Conservation (phyloP, 2,888 invertebrate genomes). For the Cantharis flavilabris region DNA sequence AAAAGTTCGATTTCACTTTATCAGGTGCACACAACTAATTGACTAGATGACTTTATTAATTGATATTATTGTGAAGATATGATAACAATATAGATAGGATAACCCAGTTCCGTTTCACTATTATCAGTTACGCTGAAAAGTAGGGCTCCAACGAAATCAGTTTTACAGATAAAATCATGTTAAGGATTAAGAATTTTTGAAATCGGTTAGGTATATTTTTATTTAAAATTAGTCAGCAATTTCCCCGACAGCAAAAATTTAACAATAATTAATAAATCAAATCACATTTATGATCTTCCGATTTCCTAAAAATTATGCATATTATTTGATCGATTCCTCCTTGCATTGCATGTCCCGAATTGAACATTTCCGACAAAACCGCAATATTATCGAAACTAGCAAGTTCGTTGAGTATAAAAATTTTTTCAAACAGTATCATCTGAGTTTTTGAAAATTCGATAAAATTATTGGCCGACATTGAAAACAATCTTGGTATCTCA, state of each 20-base stretch:
- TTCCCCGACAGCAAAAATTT: background rate
- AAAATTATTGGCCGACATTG: constrained; percentile 13
- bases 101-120: too few species aligned
- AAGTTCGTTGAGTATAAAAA: constrained; percentile 19
- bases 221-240: too few species aligned
- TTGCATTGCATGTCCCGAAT: constrained; percentile 14
- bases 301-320: background rate
- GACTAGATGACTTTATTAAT: too few species aligned
- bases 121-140: too few species aligned
- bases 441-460: constrained; percentile 10
- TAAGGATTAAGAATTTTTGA: too few species aligned
- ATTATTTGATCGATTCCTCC: background rate
- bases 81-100: too few species aligned
- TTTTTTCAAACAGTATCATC: constrained; percentile 17
- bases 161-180: too few species aligned
- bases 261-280: background rate
- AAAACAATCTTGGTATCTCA: constrained; percentile 8
- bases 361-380: constrained; percentile 22
- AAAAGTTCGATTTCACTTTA: background rate
- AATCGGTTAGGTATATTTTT: too few species aligned
- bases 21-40: background rate
- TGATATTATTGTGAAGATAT: too few species aligned
- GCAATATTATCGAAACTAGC: constrained; percentile 19
- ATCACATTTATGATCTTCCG: background rate
- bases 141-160: too few species aligned